phyloP scores from a whole-genome alignment of 2,888 invertebrate species.

The Caenorhabditis angaria region DNA sequence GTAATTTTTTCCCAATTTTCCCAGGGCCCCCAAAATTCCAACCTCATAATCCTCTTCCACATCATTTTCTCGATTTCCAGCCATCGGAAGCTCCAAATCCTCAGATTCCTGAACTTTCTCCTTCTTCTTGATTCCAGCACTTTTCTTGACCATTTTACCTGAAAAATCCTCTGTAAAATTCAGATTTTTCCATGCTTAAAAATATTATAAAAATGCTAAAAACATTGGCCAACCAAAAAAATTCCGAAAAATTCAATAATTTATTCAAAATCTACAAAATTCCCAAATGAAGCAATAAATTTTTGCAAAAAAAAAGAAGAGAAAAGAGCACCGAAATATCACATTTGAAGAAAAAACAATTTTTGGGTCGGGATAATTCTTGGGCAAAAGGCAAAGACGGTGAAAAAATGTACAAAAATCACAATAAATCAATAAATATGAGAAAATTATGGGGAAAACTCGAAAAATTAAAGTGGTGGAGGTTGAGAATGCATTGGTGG shows the following conservation, averaged over 20 bases:
- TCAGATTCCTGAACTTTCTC: background rate
- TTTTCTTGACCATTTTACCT: constrained; percentile 5
- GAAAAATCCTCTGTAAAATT: background rate
- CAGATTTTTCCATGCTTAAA: background rate
- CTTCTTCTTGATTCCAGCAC: background rate
- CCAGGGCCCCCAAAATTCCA: background rate
- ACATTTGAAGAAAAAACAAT: too few species aligned
- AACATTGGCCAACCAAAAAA: background rate
- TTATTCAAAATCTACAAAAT: constrained; percentile 5
- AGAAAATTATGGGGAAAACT: constrained; percentile 11
- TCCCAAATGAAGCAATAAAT: background rate
- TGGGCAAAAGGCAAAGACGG: constrained; percentile 13
- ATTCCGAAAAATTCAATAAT: constrained; percentile 2
- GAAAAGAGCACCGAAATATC: constrained; percentile 1
- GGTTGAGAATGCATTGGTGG: constrained; percentile 46
- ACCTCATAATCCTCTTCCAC: constrained; percentile 36
- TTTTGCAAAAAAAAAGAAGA: background rate
- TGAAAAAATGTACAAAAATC: constrained; percentile 25
- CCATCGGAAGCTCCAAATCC: constrained; percentile 26
- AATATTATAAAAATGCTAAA: too few species aligned
- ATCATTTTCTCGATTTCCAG: constrained; percentile 17
- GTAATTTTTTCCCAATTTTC: too few species aligned
- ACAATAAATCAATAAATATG: constrained; percentile 8
- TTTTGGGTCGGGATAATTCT: background rate
- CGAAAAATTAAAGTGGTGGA: constrained; percentile 37